Evolutionary conservation across 2,888 invertebrate genomes (phyloP), one percentile per base, ranked within the genome.

Genomic region (Polydrusus pterygomalis): DNA sequence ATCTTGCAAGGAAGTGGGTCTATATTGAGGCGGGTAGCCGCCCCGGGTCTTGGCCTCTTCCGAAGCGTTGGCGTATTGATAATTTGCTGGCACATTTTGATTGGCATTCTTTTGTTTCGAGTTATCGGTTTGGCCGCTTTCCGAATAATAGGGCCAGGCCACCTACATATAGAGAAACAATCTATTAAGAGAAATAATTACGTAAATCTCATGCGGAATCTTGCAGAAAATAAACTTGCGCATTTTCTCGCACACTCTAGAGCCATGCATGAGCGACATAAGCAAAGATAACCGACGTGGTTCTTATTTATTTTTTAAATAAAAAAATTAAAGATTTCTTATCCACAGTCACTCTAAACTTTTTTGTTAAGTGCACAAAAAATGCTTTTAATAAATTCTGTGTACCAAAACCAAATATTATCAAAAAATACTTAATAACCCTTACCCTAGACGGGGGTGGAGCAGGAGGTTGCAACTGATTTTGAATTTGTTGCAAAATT

Each of bases 401-500:
- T n/a, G n/a, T n/a, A 34, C 34, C 34, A 34, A 2, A 7, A 34
- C 1, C 1, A 34, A 34, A 34, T 10, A 34, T 7, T 25, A 54
- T 17, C 18, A 11, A 15, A 13, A 13, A 34, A 7, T 3, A 7
- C 8, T 34, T 7, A 34, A 47, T 10, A 70, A n/a, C n/a, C n/a
- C 58, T 58, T 77, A 78, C 78, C 47, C 62, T 67, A 65, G 81
- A 80, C 65, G 71, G 79, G 67, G 79, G 82, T 64, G 79, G 70
- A 25, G 87, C 88, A 63, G 83, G 88, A 64, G 92, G 91, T 83
- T 93, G 87, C 70, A 87, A 86, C 71, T 87, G 82, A 81, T 95
- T 93, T 71, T 92, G 92, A 84, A 95, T 94, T 89, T 95, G 93
- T 85, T 95, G 95, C 81, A 95, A 93, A 0, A 96, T 88, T 49